A percentile compares a stretch with the other conserved stretches of the same genome.
phyloP scores from a whole-genome alignment of 2,797 vertebrate species.

The Cheirogaleus major region DNA sequence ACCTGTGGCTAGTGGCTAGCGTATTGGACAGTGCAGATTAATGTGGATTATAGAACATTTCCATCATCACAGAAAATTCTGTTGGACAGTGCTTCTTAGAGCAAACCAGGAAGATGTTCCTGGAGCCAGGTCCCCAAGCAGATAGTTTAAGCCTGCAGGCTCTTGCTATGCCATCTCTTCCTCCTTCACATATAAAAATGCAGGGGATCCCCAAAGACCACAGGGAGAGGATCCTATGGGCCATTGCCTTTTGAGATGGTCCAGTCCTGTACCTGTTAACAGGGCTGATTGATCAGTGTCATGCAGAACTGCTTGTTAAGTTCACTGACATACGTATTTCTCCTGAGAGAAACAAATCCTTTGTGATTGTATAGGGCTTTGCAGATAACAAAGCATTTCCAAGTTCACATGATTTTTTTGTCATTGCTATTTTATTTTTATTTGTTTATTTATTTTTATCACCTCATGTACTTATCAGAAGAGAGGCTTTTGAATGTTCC shows the following conservation, averaged over 20 bases:
- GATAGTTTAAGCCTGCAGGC: not conserved
- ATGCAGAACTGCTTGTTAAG: not conserved
- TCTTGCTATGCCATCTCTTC: not conserved
- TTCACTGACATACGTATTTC: not conserved
- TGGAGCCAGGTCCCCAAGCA: not conserved
- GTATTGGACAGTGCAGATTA: not conserved
- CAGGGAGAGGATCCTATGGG: not conserved
- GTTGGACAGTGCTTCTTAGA: not conserved
- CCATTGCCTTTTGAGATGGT: not conserved
- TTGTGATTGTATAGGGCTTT: not conserved
- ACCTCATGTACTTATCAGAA: not conserved
- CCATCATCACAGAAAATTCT: not conserved
- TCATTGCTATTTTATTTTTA: not conserved
- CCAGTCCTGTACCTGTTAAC: not conserved
- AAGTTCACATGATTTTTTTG: not conserved
- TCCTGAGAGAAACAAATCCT: not conserved
- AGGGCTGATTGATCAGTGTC: not conserved
- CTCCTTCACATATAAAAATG: not conserved
- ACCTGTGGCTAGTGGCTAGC: not conserved
- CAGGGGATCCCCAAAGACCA: not conserved
- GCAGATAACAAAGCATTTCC: not conserved
- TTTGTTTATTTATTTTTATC: not conserved
- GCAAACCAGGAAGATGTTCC: not conserved
- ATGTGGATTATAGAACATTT: not conserved
- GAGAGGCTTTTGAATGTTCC: not conserved